phyloP scores from a whole-genome alignment of 2,113 vertebrate species.

The Gobiocypris rarus region DNA sequence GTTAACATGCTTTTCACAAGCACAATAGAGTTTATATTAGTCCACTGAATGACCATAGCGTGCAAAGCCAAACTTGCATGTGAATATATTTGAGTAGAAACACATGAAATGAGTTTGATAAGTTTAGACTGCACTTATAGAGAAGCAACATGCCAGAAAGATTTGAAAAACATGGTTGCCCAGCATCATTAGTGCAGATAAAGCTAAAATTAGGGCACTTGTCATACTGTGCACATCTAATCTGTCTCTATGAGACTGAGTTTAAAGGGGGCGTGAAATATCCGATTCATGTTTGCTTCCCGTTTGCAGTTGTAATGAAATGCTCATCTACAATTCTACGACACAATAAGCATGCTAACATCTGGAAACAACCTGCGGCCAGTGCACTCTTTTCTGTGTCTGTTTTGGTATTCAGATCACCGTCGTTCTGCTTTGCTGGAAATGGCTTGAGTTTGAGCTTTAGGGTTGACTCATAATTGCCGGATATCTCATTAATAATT shows the following conservation, averaged over 20 bases:
- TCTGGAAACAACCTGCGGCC: neutral
- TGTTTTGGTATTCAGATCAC: neutral
- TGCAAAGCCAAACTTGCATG: neutral
- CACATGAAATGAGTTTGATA: neutral
- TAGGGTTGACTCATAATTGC: conserved; percentile 20
- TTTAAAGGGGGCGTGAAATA: conserved; percentile 4
- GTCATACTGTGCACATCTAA: neutral
- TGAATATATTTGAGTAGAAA: neutral
- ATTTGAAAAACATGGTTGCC: conserved; percentile 10
- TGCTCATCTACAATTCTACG: conserved; percentile 6
- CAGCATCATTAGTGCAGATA: neutral
- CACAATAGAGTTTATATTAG: neutral
- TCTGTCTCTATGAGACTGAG: conserved; percentile 7
- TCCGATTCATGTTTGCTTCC: neutral
- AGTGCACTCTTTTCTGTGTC: neutral
- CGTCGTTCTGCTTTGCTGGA: neutral
- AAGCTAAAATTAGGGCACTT: conserved; percentile 15
- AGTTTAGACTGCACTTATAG: too few relatives aligned
- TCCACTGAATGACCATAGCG: neutral
- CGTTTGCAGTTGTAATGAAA: conserved; percentile 11
- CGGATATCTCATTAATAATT: conserved; percentile 16
- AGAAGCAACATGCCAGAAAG: neutral
- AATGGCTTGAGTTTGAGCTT: neutral
- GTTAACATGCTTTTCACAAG: neutral
- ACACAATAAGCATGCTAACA: neutral